Percentiles rank a stretch among this genome's conserved stretches.
phyloP scores from a whole-genome alignment of 1,140 invertebrate species.

The Conus betulinus region DNA sequence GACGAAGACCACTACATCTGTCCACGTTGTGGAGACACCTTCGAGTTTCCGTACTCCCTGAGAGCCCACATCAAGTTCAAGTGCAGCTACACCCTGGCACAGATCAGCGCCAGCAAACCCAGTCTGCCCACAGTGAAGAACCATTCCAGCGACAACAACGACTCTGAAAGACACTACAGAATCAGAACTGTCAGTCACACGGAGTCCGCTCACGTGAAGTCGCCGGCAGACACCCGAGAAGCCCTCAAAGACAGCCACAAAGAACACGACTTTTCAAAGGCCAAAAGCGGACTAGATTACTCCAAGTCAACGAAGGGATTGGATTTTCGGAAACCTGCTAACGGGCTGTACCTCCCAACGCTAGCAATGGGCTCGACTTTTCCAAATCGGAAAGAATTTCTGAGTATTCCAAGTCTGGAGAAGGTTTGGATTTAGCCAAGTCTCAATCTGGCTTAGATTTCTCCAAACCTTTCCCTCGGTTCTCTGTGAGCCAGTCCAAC shows the following conservation, averaged over 20 bases:
- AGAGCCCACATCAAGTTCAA: conserved; percentile 71
- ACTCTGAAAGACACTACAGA: neutral
- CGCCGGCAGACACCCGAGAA: neutral
- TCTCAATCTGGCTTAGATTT: neutral
- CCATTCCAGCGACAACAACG: conserved; percentile 22
- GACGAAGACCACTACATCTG: conserved; percentile 64
- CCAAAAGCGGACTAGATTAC: neutral
- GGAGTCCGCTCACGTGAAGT: neutral
- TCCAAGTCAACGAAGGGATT: neutral
- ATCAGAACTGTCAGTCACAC: neutral
- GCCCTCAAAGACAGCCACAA: neutral
- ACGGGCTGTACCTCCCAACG: neutral
- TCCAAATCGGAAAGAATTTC: neutral
- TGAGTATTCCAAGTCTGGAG: neutral
- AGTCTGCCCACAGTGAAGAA: neutral
- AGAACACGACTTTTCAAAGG: neutral
- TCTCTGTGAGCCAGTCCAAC: neutral
- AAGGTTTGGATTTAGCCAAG: neutral
- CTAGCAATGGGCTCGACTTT: neutral
- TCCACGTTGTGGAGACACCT: conserved; percentile 67
- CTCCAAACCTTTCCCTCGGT: conserved; percentile 20
- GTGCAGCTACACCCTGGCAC: conserved; percentile 51
- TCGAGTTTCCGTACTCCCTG: conserved; percentile 66
- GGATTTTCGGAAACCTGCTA: neutral
- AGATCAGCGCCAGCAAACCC: conserved; percentile 23